Evolutionary conservation across 2,888 invertebrate species (phyloP), one percentile per base, ranked within the genome.

Genomic region (Colostygia pectinataria): DNA sequence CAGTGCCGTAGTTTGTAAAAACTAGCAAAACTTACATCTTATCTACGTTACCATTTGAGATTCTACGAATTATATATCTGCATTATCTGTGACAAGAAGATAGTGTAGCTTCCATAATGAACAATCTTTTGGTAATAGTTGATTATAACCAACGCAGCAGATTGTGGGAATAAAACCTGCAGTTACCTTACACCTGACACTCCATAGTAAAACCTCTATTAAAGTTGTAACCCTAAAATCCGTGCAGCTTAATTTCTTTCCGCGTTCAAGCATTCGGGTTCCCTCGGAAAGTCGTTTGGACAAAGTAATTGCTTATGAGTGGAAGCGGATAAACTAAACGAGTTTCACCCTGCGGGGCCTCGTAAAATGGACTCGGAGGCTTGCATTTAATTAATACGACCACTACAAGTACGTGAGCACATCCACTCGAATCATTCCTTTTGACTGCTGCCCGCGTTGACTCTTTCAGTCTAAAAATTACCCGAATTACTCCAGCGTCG

Each of bases 231-330:
- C 73, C 73, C 77, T 73, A 70, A 82, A 83, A 83, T 78, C 77
- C 77, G 68, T 68, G 70, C 68, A 73, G 76, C 83, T 79, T 83
- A 84, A 85, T 83, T 84, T 83, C 82, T 85, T 85, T 83, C 69
- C 80, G 76, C 80, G 80, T 79, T 77, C 72, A 71, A 59, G 73
- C 80, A 80, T 81, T 75, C 73, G 71, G 58, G 71, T 74, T 78
- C 76, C 71, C 77, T 79, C 74, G 66, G 71, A 80, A 83, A 83
- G 81, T 83, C 83, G 78, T 85, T 85, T 77, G 74, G 72, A 70
- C 73, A 79, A 83, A 87, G 82, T 88, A 88, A 87, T 88, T 86
- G 88, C 88, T 88, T 87, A 87, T 87, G 87, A 88, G 85, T 84
- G 79, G 80, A 80, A 82, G 80, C 79, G 87, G 84, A 87, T 87